Conservation (phyloP, 1,140 invertebrate species). For the Arctopsyche grandis region DNA sequence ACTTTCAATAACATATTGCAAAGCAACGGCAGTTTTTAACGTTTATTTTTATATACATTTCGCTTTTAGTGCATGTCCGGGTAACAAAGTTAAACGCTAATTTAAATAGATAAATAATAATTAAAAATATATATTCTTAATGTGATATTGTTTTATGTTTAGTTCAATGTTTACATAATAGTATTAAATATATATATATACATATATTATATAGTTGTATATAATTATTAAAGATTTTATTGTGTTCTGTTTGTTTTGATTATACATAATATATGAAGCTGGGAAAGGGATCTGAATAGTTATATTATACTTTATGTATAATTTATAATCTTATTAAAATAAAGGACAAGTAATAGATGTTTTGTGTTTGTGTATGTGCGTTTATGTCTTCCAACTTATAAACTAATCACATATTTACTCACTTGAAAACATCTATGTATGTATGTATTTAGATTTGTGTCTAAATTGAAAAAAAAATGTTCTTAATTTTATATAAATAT, state of each 20-base stretch:
- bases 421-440: not conserved
- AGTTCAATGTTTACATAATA: not conserved
- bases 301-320: slow-evolving; percentile 13
- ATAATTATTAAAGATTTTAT: not conserved
- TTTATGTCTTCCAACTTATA: slow-evolving; percentile 4
- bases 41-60: not conserved
- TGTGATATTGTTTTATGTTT: not conserved
- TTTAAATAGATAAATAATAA: not conserved
- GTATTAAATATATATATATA: not conserved
- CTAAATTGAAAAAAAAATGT: not conserved
- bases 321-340: slow-evolving; percentile 8
- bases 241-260: not conserved
- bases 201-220: not conserved
- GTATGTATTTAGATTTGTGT: slow-evolving; percentile 13
- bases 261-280: slow-evolving; percentile 25
- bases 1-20: no score
- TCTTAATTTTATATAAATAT: not conserved
- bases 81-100: slow-evolving; percentile 5
- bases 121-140: not conserved
- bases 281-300: slow-evolving; percentile 42
- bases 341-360: slow-evolving; percentile 9
- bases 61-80: not conserved
- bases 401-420: not conserved
- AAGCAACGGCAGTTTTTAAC: no score
- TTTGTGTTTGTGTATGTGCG: slow-evolving; percentile 19